These are phyloP conservation scores for Murina feae DNA, from an alignment of 2,113 vertebrate genomes.

Conservation along the genomic window DNA sequence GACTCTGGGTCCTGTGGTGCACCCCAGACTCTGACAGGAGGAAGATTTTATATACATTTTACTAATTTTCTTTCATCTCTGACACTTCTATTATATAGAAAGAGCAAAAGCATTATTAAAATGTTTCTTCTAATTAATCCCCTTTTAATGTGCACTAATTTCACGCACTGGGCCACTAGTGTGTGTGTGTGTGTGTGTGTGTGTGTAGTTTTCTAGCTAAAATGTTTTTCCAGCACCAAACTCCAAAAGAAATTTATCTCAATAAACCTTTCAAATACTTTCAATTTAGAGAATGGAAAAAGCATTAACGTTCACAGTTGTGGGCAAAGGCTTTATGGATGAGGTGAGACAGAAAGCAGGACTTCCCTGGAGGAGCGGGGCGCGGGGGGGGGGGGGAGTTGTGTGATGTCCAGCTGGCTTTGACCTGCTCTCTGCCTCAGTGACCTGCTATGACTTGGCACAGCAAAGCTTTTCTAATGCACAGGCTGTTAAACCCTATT, in stretches of 20 bases:
- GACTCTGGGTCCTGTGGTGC: too few species aligned
- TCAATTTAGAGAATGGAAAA: constrained; percentile 35
- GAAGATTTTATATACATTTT: too few species aligned
- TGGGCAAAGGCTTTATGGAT: not conserved
- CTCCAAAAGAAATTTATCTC: not conserved
- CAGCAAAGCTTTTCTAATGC: not conserved
- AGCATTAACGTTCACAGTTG: not conserved
- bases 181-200: too few species aligned
- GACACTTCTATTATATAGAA: too few species aligned
- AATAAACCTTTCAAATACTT: constrained; percentile 18
- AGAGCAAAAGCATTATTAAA: too few species aligned
- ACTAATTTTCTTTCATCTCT: too few species aligned
- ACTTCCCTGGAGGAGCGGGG: not conserved
- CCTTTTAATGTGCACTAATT: too few species aligned
- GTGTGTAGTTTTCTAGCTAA: not conserved
- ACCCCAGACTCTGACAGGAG: too few species aligned
- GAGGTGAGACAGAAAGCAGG: not conserved
- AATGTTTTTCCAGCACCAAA: constrained; percentile 28
- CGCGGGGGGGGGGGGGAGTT: too few species aligned
- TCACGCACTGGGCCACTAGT: too few species aligned
- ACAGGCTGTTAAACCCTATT: constrained; percentile 36
- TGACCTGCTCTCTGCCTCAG: not conserved
- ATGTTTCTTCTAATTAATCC: too few species aligned
- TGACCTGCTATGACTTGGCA: not conserved
- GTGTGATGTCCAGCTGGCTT: not conserved